Conservation (phyloP, 2,888 invertebrate species). For the Ernsta delagoae region DNA sequence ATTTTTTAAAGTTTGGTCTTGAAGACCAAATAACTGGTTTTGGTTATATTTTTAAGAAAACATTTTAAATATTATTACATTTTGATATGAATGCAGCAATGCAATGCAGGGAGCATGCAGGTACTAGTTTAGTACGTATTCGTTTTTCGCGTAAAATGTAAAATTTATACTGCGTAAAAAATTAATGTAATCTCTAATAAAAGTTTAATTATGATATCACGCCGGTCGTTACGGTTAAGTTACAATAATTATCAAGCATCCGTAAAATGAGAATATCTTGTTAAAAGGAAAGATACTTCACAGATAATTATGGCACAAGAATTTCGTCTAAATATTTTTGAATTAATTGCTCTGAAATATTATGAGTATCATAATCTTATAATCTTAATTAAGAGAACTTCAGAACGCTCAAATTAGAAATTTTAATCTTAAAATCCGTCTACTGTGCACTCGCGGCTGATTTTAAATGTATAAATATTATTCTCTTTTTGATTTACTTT, state of each 20-base stretch:
- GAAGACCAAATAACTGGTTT: too few relatives aligned
- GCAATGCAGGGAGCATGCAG: too few relatives aligned
- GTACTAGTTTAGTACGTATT: too few relatives aligned
- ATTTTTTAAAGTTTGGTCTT: too few relatives aligned
- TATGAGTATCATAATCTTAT: conserved; percentile 80
- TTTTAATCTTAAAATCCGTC: conserved; percentile 74
- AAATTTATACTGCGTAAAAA: too few relatives aligned
- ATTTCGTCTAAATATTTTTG: conserved; percentile 66
- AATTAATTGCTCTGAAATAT: conserved; percentile 80
- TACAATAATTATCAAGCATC: conserved; percentile 45
- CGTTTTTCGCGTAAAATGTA: too few relatives aligned
- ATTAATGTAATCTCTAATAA: too few relatives aligned
- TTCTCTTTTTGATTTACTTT: conserved; percentile 44
- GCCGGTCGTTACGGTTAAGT: conserved; percentile 41
- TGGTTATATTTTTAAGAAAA: too few relatives aligned
- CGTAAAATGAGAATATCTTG: conserved; percentile 51
- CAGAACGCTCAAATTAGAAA: conserved; percentile 73
- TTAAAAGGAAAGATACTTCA: conserved; percentile 54
- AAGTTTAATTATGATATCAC: conserved; percentile 26
- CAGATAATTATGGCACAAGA: conserved; percentile 69
- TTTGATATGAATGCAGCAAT: too few relatives aligned
- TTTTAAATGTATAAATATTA: conserved; percentile 54
- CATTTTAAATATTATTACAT: too few relatives aligned
- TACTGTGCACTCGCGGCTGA: conserved; percentile 52
- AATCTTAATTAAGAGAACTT: conserved; percentile 82